Percentiles rank a stretch among this genome's conserved stretches.
Conservation (phyloP, 2,888 invertebrate species). For the Temnothorax rugatulus region DNA sequence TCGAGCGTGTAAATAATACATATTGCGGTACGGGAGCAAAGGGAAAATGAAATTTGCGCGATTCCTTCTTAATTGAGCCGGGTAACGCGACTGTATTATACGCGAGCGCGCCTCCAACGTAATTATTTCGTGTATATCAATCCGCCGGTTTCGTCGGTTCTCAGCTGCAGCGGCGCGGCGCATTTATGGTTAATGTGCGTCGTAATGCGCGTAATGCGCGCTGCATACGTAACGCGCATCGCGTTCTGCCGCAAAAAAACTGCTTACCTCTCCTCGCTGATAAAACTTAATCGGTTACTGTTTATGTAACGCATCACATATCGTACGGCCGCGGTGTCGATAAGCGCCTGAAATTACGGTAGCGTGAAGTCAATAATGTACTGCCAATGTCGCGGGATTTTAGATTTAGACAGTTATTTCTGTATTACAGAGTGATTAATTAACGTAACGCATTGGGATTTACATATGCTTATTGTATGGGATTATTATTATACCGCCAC, state of each 20-base stretch:
- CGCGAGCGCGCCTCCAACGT: not conserved
- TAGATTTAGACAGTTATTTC: not conserved
- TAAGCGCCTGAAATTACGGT: not conserved
- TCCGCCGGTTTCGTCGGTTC: not conserved
- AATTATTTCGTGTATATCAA: conserved; percentile 37
- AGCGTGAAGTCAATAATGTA: not conserved
- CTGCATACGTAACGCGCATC: conserved; percentile 1
- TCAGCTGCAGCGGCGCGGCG: not conserved
- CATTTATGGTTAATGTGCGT: not conserved
- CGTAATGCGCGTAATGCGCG: not conserved
- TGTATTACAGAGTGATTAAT: conserved; percentile 10
- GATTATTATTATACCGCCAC: conserved; percentile 3
- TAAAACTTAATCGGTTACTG: conserved; percentile 44
- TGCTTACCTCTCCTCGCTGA: not conserved
- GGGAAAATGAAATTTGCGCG: conserved; percentile 27
- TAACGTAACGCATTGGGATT: not conserved
- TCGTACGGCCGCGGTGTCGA: not conserved
- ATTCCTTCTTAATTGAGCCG: conserved; percentile 19
- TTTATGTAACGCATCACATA: conserved; percentile 17
- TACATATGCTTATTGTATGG: not conserved
- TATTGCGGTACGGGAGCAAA: not conserved
- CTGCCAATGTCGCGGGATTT: not conserved
- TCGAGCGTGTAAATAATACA: conserved; percentile 34
- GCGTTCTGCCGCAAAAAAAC: not conserved
- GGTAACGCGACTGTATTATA: not conserved